Base-by-base conservation (phyloP, 2,888 invertebrate species). In the Trachelus iudaicus region DNA sequence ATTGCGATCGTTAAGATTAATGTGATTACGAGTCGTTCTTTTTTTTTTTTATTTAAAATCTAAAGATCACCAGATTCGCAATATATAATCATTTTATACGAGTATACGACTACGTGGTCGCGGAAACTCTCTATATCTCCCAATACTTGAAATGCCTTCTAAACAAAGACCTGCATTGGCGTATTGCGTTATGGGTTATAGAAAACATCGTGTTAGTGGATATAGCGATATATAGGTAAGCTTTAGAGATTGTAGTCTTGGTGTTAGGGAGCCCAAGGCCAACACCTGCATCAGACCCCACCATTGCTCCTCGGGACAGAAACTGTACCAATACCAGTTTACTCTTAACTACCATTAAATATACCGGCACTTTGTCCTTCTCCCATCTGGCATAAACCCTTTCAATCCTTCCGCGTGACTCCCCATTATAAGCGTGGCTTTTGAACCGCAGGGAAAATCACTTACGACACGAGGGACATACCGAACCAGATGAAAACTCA, bases 181-280 rank as follows among this genome's bases (percentile, higher is more conserved):
- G 77, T 74, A 74, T 74, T 35, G 86, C 86, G 81, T 85, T 85
- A 85, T 83, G 82, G 82, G 79, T 84, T 80, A 80, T 37, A 73
- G 33, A 34, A 35, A 23, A 73, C 69, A 75, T 80, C 83, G 80
- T 82, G 81, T 83, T 80, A 78, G 79, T 73, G 77, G 80, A 78
- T 79, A 80, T 76, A 81, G 79, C 76, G 56, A 71, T 77, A 81
- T 82, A 37, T 68, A 86, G 82, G 83, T 83, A 82, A 86, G 86
- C 83, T 81, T 84, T 83, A 87, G 89, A 89, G 88, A 89, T 89
- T 88, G 89, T 89, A 87, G 85, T 86, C 86, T 87, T 82, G 87
- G 86, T 89, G 89, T 87, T 88, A 89, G 89, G 86, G 87, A 86
- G 88, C 88, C 87, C 90, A 90, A 90, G 90, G 90, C 90, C 88